Conservation (phyloP, 2,113 vertebrate species). For the Telmatochromis sp. region DNA sequence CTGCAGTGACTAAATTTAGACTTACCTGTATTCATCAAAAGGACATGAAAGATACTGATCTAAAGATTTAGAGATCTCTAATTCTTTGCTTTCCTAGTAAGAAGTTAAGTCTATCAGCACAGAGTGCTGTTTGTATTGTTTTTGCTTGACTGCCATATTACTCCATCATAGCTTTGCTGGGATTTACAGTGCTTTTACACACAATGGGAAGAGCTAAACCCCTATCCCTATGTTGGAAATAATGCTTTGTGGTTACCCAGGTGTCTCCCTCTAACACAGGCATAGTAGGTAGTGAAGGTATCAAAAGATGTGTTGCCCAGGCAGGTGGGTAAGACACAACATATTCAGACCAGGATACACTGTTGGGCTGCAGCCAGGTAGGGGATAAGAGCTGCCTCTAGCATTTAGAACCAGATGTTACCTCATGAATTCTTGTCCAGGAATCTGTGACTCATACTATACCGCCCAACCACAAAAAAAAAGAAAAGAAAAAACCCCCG, state of each 20-base stretch:
- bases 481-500: fast-evolving
- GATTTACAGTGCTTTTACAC: not conserved
- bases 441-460: conserved; percentile 47
- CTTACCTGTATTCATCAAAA: not conserved
- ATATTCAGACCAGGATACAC: not conserved
- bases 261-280: not conserved
- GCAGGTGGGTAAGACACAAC: not conserved
- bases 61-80: not conserved
- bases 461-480: not conserved
- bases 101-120: not conserved
- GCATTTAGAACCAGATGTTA: conserved; percentile 59
- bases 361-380: conserved; percentile 23
- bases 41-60: not conserved
- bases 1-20: not conserved
- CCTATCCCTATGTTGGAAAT: not conserved
- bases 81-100: not conserved
- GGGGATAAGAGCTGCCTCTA: conserved; percentile 4
- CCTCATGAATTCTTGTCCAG: conserved; percentile 24
- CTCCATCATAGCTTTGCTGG: not conserved
- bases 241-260: not conserved
- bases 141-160: not conserved
- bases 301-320: not conserved
- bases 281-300: not conserved
- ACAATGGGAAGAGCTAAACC: not conserved
- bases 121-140: not conserved